These are phyloP conservation scores for Acromyrmex charruanus DNA, from an alignment of 1,140 invertebrate species.

Conservation along the genomic window DNA sequence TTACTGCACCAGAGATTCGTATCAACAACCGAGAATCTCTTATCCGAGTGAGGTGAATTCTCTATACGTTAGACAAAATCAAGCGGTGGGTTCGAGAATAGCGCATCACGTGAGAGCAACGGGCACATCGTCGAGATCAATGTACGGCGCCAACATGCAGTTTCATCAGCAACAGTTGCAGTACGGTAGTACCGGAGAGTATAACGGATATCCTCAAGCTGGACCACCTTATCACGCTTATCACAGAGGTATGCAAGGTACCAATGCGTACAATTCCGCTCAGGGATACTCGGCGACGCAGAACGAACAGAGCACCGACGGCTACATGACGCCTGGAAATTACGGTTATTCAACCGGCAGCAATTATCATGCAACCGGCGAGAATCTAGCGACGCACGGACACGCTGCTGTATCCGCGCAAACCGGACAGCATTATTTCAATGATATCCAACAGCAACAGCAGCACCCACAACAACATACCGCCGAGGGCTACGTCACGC, in stretches of 20 bases:
- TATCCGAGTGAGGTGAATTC: slow-evolving; percentile 86
- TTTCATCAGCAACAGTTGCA: slow-evolving; percentile 83
- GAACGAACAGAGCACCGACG: slow-evolving; percentile 77
- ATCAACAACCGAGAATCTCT: slow-evolving; percentile 79
- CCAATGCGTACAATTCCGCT: slow-evolving; percentile 74
- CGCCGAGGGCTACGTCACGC: slow-evolving; percentile 78
- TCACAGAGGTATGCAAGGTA: slow-evolving; percentile 79
- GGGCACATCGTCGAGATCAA: slow-evolving; percentile 70
- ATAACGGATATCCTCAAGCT: slow-evolving; percentile 83
- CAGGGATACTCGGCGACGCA: slow-evolving; percentile 80
- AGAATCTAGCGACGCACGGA: slow-evolving; percentile 76
- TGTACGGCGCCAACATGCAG: slow-evolving; percentile 83
- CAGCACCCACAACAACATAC: slow-evolving; percentile 79
- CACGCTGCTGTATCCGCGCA: slow-evolving; percentile 75
- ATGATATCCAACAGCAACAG: slow-evolving; percentile 81
- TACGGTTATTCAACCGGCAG: slow-evolving; percentile 79
- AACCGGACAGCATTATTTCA: slow-evolving; percentile 80
- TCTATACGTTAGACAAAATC: slow-evolving; percentile 85
- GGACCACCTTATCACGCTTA: slow-evolving; percentile 81
- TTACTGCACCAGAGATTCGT: slow-evolving; percentile 82
- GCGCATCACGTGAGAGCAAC: slow-evolving; percentile 77
- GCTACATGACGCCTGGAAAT: slow-evolving; percentile 77
- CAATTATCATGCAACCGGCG: slow-evolving; percentile 77
- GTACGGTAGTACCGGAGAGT: slow-evolving; percentile 78
- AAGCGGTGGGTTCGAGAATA: slow-evolving; percentile 66